A percentile compares a stretch with the other conserved stretches of the same genome.
phyloP scores from a whole-genome alignment of 2,113 vertebrate species.

The Nerophis lumbriciformis region DNA sequence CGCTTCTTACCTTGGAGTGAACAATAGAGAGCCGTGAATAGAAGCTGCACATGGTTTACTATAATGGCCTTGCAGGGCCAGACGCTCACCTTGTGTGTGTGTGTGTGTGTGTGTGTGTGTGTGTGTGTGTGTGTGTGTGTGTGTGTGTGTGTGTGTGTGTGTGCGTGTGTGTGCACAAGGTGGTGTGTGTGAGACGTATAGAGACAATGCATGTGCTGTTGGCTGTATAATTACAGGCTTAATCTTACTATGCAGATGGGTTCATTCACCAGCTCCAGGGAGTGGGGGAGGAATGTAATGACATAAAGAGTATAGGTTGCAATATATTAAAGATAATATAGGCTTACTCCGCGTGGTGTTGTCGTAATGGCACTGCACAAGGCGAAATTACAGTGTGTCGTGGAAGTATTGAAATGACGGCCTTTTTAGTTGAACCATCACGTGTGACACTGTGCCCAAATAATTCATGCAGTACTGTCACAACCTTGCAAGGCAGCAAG shows the following conservation, averaged over 20 bases:
- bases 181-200: constrained; percentile 49
- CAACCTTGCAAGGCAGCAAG: too few relatives aligned
- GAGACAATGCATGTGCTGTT: constrained; percentile 61
- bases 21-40: constrained; percentile 74
- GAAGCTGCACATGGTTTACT: constrained; percentile 67
- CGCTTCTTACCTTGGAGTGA: constrained; percentile 73
- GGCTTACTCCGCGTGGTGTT: constrained; percentile 28
- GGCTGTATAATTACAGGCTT: constrained; percentile 66
- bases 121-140: background rate
- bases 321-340: constrained; percentile 56
- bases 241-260: constrained; percentile 67
- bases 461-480: background rate
- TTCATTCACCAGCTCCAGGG: constrained; percentile 48
- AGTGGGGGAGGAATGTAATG: constrained; percentile 44
- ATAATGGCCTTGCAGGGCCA: constrained; percentile 72
- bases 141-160: constrained; percentile 14
- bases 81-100: constrained; percentile 24
- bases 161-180: constrained; percentile 1
- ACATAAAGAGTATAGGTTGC: constrained; percentile 64
- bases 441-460: background rate
- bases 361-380: constrained; percentile 29
- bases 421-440: constrained; percentile 5
- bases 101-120: constrained; percentile 8
- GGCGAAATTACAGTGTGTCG: constrained; percentile 49
- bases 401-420: constrained; percentile 14